Evolutionary conservation across 2,888 invertebrate species (phyloP), one percentile per base, ranked within the genome.

Genomic region (Epirrhoe tristata): DNA sequence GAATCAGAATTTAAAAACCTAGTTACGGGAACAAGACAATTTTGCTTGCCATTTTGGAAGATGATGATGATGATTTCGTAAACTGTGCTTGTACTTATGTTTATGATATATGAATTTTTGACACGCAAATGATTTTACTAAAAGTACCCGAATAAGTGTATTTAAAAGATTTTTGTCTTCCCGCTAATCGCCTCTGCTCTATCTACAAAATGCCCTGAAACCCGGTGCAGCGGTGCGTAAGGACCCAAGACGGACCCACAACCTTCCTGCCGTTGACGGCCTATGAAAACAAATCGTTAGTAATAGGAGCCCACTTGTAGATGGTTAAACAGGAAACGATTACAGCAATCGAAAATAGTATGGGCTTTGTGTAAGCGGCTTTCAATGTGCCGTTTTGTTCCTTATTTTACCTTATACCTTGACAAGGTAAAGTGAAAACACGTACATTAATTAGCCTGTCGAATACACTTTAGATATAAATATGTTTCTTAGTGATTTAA

Each of bases 201-300:
- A 72, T 61, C 59, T 46, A 59, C 39, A 12, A 66, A 24, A 36
- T 48, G 58, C 51, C 73, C 77, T 77, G 79, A 82, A 81, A 84
- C 81, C 79, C 75, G 73, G 85, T 85, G 86, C 89, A 91, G 63
- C 81, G 84, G 79, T 75, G 88, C 89, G 91, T 87, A 76, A 90
- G 85, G 80, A 79, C 83, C 86, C 85, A 76, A 86, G 82, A 84
- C 86, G 82, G 80, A 75, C 79, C 83, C 83, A 77, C 80, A 80
- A 80, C 80, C 85, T 81, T 84, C 82, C 83, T 90, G 90, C 79
- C 77, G 73, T 83, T 89, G 90, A 89, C 91, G 90, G 89, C 76
- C 81, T 81, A 82, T 86, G 84, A 84, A 86, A 89, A 89, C 87
- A 88, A 90, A 89, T 90, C 86, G 88, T 83, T 85, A 84, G 84